phyloP scores from a whole-genome alignment of 1,140 invertebrate genomes.

The Anoplophora glabripennis region DNA sequence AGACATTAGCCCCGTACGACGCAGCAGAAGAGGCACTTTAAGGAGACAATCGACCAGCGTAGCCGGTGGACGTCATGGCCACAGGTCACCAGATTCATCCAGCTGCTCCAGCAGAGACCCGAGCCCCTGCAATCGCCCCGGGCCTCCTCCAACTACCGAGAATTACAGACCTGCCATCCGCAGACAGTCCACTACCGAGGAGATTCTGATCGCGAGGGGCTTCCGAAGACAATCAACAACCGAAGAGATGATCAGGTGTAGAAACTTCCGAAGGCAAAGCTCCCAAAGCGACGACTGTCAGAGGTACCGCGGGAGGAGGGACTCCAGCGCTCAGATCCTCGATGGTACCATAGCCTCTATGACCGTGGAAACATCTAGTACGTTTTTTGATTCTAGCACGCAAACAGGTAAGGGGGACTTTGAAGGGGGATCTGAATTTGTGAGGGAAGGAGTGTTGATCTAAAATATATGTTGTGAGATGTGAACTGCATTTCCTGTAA shows the following conservation, averaged over 20 bases:
- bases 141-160: constrained; percentile 46
- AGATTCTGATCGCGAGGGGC: constrained; percentile 84
- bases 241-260: constrained; percentile 86
- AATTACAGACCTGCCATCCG: constrained; percentile 69
- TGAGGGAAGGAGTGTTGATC: too few species aligned
- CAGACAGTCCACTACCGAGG: constrained; percentile 85
- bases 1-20: constrained; percentile 67
- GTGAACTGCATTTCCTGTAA: too few species aligned
- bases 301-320: constrained; percentile 72
- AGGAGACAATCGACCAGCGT: constrained; percentile 79
- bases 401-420: constrained; percentile 74
- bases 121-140: constrained; percentile 64
- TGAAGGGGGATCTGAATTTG: too few species aligned
- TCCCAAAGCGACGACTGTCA: constrained; percentile 76
- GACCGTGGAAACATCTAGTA: constrained; percentile 88
- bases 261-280: constrained; percentile 80
- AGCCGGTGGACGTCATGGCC: constrained; percentile 50
- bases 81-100: constrained; percentile 60
- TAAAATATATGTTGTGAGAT: too few species aligned
- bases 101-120: constrained; percentile 70
- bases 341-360: constrained; percentile 89
- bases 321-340: constrained; percentile 85
- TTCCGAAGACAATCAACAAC: constrained; percentile 87
- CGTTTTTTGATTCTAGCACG: constrained; percentile 88
- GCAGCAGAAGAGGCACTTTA: constrained; percentile 61